Evolutionary conservation across 2,113 vertebrate species (phyloP), one percentile per base, ranked within the genome.

Genomic region (Murina feae): DNA sequence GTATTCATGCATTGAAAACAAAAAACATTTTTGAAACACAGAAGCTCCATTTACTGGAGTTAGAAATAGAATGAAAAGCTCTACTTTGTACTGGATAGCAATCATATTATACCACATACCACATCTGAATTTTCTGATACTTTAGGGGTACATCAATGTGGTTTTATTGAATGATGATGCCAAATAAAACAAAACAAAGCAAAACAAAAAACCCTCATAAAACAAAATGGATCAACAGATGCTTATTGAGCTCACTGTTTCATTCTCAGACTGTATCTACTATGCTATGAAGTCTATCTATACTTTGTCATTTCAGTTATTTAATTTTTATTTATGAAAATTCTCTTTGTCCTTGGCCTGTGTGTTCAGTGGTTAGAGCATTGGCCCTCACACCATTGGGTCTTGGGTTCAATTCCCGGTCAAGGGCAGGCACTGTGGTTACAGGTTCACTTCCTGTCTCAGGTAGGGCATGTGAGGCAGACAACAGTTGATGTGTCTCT

Each of bases 1-100:
- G n/a, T 63, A 87, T 75, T 55, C 82, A 71, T 32, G 47, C 49
- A 58, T 53, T 17, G 69, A 58, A 90, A 69, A 85, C 66, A 75
- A 87, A 86, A 68, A 79, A 28, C 6, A 11, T 35, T 84, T 83
- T 88, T 63, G 16, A n/a, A 69, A 92, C 68, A 86, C 28, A 53
- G 12, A 51, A 49, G 37, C 66, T 21, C 44, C 75, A 69, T 81
- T 96, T 92, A 82, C 44, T 91, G 23, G 58, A 94, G 30, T 95
- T 94, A 90, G 69, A 96, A 95, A 58, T 76, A 89, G 80, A 90
- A 85, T 79, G 39, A 79, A 90, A 79, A 71, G 32, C 85, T 90
- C 72, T 90, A 71, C 58, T 71, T 81, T 66, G 44, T 69, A 16
- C 44, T 66, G 51, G 90, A 80, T 37, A 84, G 69, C 76, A 76